phyloP scores from a whole-genome alignment of 2,888 invertebrate species.

The Troides oblongomaculatus region DNA sequence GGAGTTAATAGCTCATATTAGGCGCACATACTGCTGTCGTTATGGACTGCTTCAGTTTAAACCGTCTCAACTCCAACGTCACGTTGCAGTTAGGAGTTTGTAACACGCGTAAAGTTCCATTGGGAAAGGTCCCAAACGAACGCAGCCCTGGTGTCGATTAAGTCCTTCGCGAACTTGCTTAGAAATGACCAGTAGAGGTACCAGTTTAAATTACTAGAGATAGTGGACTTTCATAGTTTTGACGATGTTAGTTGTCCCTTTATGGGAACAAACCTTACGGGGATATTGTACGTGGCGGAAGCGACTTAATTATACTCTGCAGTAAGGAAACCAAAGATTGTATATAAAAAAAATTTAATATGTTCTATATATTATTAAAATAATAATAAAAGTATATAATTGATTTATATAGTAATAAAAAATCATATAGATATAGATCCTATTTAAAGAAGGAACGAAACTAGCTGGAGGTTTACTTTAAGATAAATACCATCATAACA shows the following conservation, averaged over 20 bases:
- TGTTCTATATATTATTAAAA: too few relatives aligned
- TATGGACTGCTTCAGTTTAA: slow-evolving; percentile 9
- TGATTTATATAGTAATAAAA: too few relatives aligned
- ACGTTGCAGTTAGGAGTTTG: slow-evolving; percentile 7
- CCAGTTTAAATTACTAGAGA: slow-evolving; percentile 18
- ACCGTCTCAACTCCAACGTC: slow-evolving; percentile 24
- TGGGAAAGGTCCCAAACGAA: slow-evolving; percentile 5
- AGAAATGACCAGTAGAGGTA: slow-evolving; percentile 13
- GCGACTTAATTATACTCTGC: neutral
- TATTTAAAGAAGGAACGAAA: too few relatives aligned
- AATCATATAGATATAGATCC: too few relatives aligned
- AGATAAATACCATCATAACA: too few relatives aligned
- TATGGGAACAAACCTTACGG: neutral
- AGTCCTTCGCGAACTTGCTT: slow-evolving; percentile 12
- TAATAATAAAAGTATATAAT: too few relatives aligned
- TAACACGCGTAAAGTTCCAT: slow-evolving; percentile 12
- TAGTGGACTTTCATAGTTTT: slow-evolving; percentile 22
- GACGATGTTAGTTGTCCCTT: slow-evolving; percentile 25
- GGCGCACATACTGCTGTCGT: slow-evolving; percentile 30
- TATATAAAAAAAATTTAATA: neutral
- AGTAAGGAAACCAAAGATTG: too few relatives aligned
- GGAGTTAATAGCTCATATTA: slow-evolving; percentile 40
- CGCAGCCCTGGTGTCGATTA: slow-evolving; percentile 10
- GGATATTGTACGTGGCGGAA: slow-evolving; percentile 8
- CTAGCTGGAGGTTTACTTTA: too few relatives aligned